Evolutionary conservation across 2,888 invertebrate species (phyloP), one percentile per base, ranked within the genome.

Genomic region (Neria commutata): DNA sequence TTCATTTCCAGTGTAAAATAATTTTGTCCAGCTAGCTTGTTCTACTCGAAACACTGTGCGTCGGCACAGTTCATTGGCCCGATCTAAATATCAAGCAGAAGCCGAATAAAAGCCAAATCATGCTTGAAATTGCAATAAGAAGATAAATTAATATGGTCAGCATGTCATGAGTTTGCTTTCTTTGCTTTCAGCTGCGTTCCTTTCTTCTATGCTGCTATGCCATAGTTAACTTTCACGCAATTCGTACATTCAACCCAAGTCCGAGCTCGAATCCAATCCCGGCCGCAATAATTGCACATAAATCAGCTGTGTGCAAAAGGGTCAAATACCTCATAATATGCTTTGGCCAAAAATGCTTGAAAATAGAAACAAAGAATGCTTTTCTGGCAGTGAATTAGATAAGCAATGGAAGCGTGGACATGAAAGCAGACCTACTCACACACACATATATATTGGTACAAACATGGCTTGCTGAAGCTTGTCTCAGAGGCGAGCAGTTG

Each of bases 131-230:
- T 75, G 71, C 70, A 70, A 68, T 74, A 68, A 66, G 71, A 73
- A 77, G 68, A 71, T 72, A 73, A 71, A 74, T 75, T 77, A 71
- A 74, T 72, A 74, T 72, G 72, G 74, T 74, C 72, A 72, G 72
- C 74, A 67, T 74, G 73, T 72, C 72, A 72, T 74, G 74, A 74
- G 68, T 72, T 72, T 60, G 74, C 68, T 72, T 72, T 66, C 66
- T 63, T 66, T 54, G 53, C 47, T 58, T 58, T 56, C 57, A 55
- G 58, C 29, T 47, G 61, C 58, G 29, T 17, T 29, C 8, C 33
- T 26, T 42, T 19, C 21, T 51, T 37, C n/a, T 51, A 11, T 42
- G 2, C 21, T 25, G 8, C 33, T 19, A 33, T 11, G 29, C 17
- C 5, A 11, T 8, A 11, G 33, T 34, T 51, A 74, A 75, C 73